phyloP scores from a whole-genome alignment of 2,113 vertebrate genomes.

The Pavo muticus region DNA sequence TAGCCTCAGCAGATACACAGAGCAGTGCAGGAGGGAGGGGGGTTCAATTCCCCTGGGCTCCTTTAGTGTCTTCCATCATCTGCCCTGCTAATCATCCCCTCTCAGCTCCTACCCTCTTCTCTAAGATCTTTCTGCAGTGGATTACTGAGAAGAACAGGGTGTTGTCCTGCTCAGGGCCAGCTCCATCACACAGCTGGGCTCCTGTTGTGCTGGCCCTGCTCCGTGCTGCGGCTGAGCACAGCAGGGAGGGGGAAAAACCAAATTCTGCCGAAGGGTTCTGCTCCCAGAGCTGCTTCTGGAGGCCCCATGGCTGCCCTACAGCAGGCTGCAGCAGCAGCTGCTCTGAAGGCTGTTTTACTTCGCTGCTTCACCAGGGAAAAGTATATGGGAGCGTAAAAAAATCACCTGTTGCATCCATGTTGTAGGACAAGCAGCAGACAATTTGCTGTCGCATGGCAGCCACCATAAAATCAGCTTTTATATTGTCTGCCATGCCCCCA shows the following conservation, averaged over 20 bases:
- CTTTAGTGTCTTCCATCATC: neutral
- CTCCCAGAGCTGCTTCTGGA: neutral
- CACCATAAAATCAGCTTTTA: conserved; percentile 52
- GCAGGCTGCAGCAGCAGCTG: neutral
- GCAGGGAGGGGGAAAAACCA: neutral
- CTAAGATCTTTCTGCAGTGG: neutral
- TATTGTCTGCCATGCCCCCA: conserved; percentile 19
- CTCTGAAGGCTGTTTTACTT: neutral
- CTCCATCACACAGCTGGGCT: neutral
- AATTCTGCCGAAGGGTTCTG: neutral
- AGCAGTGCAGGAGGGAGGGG: neutral
- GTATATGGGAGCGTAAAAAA: neutral
- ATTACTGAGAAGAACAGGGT: accelerated
- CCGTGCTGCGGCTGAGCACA: neutral
- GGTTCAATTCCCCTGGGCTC: neutral
- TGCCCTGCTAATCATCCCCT: accelerated
- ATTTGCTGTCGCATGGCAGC: conserved; percentile 29
- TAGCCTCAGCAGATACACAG: accelerated
- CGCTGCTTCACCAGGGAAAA: neutral
- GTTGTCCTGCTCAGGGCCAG: neutral
- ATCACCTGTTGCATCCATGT: conserved; percentile 41
- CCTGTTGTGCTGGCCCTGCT: neutral
- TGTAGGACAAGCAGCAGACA: conserved; percentile 44
- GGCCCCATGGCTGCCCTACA: neutral
- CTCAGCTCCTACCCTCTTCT: neutral